phyloP scores from a whole-genome alignment of 2,797 vertebrate genomes.

The Moxostoma hubbsi region DNA sequence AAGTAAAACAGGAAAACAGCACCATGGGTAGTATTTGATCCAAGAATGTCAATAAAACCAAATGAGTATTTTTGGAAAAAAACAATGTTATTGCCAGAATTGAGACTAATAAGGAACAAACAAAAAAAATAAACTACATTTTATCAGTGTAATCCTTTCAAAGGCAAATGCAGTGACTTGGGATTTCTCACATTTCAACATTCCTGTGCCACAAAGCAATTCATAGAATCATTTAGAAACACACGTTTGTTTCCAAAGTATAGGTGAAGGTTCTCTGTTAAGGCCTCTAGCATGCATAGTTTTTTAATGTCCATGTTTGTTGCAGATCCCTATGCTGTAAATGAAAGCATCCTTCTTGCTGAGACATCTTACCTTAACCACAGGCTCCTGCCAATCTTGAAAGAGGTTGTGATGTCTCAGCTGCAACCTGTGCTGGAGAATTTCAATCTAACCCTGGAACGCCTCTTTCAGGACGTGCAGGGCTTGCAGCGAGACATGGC shows the following conservation, averaged over 20 bases:
- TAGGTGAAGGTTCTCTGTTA: too few relatives aligned
- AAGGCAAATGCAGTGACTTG: too few relatives aligned
- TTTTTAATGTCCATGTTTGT: conserved; percentile 6
- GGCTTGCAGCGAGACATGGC: conserved; percentile 77
- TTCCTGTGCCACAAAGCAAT: too few relatives aligned
- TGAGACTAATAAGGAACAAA: neutral
- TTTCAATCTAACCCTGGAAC: conserved; percentile 85
- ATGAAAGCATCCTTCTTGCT: conserved; percentile 38
- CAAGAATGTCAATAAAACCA: conserved; percentile 8
- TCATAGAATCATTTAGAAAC: too few relatives aligned
- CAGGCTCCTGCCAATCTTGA: conserved; percentile 70
- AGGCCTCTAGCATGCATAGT: too few relatives aligned
- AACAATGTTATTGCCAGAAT: neutral
- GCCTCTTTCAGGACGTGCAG: conserved; percentile 77
- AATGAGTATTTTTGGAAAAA: conserved; percentile 9
- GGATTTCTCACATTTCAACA: too few relatives aligned
- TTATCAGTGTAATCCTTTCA: too few relatives aligned
- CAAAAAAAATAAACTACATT: too few relatives aligned
- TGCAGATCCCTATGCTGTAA: conserved; percentile 35
- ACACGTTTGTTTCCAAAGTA: too few relatives aligned
- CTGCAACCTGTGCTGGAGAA: conserved; percentile 81
- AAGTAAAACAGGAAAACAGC: neutral
- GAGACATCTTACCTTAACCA: conserved; percentile 56
- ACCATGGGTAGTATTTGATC: neutral
- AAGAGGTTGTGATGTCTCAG: conserved; percentile 79